Evolutionary conservation across 2,113 vertebrate genomes (phyloP).

Genomic region (Megaceryle torquata): DNA sequence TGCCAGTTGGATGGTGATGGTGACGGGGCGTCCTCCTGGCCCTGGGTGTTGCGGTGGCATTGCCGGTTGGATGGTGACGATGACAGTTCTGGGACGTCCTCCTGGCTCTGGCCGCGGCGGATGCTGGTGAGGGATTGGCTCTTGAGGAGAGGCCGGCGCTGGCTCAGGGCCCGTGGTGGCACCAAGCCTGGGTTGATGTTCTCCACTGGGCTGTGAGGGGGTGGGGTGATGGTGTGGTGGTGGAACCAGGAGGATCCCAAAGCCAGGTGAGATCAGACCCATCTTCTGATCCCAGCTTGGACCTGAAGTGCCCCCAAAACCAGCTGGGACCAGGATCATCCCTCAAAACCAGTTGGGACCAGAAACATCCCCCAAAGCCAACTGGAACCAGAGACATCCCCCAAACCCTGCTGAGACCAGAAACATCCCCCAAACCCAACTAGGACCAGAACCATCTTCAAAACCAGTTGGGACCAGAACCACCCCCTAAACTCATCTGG

Average conservation of each 20-base stretch:
- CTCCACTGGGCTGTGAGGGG: constrained; percentile 45
- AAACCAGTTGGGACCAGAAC: not conserved
- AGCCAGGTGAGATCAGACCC: not conserved
- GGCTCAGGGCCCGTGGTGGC: constrained; percentile 79
- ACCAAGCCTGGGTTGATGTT: constrained; percentile 79
- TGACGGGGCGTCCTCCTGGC: not conserved
- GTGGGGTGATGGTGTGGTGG: not conserved
- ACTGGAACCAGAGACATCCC: not conserved
- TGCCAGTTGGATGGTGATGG: no score
- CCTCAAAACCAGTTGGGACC: not conserved
- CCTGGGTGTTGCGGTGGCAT: constrained; percentile 77
- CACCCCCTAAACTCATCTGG: no score
- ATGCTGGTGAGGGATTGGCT: constrained; percentile 81
- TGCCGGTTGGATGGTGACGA: not conserved
- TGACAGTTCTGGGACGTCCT: not conserved
- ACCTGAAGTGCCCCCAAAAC: not conserved
- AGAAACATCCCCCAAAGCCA: not conserved
- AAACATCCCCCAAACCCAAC: not conserved
- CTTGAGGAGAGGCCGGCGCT: constrained; percentile 84
- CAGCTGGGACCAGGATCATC: not conserved
- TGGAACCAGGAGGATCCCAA: not conserved
- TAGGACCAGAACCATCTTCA: not conserved
- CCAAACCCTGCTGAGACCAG: not conserved
- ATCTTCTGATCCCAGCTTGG: not conserved
- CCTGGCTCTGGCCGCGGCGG: constrained; percentile 13